phyloP scores from a whole-genome alignment of 2,888 invertebrate genomes.

The Galerucella nymphaeae region DNA sequence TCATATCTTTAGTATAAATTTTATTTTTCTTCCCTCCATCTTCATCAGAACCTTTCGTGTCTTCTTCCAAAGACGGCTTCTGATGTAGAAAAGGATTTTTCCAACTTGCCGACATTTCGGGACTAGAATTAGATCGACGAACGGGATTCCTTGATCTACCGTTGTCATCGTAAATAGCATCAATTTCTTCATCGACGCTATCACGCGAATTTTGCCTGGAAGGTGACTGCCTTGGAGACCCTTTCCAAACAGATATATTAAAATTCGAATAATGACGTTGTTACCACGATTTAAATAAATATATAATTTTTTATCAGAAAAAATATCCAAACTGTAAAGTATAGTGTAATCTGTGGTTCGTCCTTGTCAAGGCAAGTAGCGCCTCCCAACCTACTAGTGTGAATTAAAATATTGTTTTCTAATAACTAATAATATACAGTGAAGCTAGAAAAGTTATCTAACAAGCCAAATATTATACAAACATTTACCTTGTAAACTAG shows the following conservation, averaged over 20 bases:
- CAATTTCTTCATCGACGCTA: conserved; percentile 68
- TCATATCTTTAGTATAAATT: conserved; percentile 77
- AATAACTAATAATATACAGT: too few relatives aligned
- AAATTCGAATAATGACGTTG: background rate
- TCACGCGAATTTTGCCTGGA: conserved; percentile 69
- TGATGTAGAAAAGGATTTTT: conserved; percentile 75
- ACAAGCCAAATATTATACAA: background rate
- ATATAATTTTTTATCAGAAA: too few relatives aligned
- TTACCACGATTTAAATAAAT: too few relatives aligned
- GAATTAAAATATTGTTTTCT: too few relatives aligned
- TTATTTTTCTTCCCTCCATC: conserved; percentile 70
- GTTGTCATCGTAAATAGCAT: conserved; percentile 60
- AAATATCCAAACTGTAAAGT: too few relatives aligned
- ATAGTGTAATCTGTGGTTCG: too few relatives aligned
- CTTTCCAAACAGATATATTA: conserved; percentile 25
- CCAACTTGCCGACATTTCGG: conserved; percentile 92
- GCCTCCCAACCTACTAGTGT: too few relatives aligned
- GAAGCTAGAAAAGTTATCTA: too few relatives aligned
- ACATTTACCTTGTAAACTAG: conserved; percentile 41
- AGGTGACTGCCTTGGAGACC: conserved; percentile 60
- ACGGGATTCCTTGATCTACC: conserved; percentile 81
- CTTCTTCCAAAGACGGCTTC: conserved; percentile 60
- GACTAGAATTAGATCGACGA: conserved; percentile 89
- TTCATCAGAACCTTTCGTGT: conserved; percentile 55
- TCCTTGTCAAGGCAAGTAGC: too few relatives aligned